Base-by-base conservation (phyloP, 2,888 invertebrate genomes). In the Scaptomyza parva region DNA sequence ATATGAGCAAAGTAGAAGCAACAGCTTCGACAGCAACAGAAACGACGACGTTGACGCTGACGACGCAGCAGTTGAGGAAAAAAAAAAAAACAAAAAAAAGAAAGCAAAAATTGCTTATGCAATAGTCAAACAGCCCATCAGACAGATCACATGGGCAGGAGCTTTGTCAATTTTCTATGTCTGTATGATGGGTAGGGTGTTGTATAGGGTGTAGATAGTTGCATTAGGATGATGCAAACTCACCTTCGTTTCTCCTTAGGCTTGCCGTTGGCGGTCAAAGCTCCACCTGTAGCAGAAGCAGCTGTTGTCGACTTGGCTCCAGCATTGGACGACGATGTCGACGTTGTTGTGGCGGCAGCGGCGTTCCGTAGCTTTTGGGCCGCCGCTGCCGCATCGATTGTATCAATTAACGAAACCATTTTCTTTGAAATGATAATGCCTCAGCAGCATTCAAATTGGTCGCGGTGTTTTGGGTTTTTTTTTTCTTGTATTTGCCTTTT, bases 181-280 rank as follows among this genome's bases (percentile, higher is more conserved):
- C 12, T 48, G n/a, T 26, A 37, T 17, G 17, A 3, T 24, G 12
- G 20, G 17, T n/a, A 9, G 5, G 2, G 4, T 4, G 8, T 24
- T n/a, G 6, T 14, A 11, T 41, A 22, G 18, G 17, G n/a, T 12
- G 12, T 40, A 7, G 24, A 2, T 1, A 17, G 3, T 3, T n/a
- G 3, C n/a, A 28, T 33, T 28, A 12, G 30, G 17, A 9, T 59
- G 39, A 30, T 28, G 20, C 60, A 22, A 48, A 73, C 89, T 93
- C 92, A 95, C 95, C 95, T 94, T 91, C 95, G 93, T 92, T 95
- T 95, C 89, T 95, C 95, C 92, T 94, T 95, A 76, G 93, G 92
- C 89, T 91, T 91, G 45, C 89, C 89, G 63, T 79, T 86, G 52
- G 85, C 88, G 50, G 89, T 90, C 53, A 89, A 68, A 51, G 76